phyloP scores from a whole-genome alignment of 2,797 vertebrate species.

The Botia kubotai region DNA sequence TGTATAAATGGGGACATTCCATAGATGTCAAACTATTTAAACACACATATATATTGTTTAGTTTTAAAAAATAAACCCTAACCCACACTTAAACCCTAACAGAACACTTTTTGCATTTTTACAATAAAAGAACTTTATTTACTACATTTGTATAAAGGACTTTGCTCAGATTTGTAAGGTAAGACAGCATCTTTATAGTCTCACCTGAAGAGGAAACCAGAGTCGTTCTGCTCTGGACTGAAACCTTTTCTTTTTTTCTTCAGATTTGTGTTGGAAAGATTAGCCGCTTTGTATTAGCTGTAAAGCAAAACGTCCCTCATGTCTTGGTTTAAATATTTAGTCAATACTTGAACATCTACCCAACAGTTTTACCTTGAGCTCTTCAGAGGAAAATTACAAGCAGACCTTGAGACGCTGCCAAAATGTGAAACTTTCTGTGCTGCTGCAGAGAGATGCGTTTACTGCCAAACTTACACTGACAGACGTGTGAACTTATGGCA shows the following conservation, averaged over 20 bases:
- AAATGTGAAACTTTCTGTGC: slow-evolving; percentile 1
- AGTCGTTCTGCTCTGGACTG: background rate
- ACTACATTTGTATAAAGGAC: too few relatives aligned
- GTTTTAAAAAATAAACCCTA: too few relatives aligned
- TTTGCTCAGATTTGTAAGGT: too few relatives aligned
- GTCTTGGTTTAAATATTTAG: slow-evolving; percentile 29
- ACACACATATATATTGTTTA: too few relatives aligned
- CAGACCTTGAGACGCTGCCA: slow-evolving; percentile 24
- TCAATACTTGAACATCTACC: background rate
- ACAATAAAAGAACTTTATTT: too few relatives aligned
- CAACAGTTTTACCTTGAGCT: slow-evolving; percentile 29
- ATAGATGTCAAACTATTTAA: too few relatives aligned
- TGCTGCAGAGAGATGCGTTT: background rate
- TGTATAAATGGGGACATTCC: too few relatives aligned
- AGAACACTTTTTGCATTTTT: too few relatives aligned
- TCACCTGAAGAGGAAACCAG: background rate
- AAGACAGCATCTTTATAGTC: background rate
- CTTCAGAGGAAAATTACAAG: background rate
- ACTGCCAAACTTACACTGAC: slow-evolving; percentile 21
- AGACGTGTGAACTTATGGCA: background rate
- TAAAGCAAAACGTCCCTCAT: slow-evolving; percentile 10
- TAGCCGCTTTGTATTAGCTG: slow-evolving; percentile 15
- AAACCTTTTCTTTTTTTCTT: too few relatives aligned
- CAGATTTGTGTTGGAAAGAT: background rate
- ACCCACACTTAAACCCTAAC: too few relatives aligned